Evolutionary conservation across 2,113 vertebrate species (phyloP).

Genomic region (Callopanchax toddi): DNA sequence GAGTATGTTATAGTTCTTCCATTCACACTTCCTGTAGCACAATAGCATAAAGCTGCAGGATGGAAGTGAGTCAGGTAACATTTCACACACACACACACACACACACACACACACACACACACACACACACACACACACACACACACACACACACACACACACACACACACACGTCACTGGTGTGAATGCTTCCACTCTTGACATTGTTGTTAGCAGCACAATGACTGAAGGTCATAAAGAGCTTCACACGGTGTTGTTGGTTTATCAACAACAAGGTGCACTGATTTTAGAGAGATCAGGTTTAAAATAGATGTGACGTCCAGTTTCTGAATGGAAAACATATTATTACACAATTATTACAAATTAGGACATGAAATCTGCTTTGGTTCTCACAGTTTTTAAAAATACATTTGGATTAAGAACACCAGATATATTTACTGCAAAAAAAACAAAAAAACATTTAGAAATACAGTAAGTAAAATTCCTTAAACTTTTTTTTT

Average conservation of each 20-base stretch:
- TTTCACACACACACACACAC: constrained; percentile 14
- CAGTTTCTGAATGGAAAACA: too few species aligned
- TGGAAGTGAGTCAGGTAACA: constrained; percentile 34
- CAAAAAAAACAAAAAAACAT: too few species aligned
- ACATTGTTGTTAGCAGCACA: constrained; percentile 3
- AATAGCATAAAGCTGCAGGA: constrained; percentile 22
- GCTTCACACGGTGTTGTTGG: background rate
- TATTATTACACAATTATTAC: too few species aligned
- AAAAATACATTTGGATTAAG: too few species aligned
- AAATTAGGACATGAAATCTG: too few species aligned
- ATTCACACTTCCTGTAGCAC: background rate
- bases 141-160: too few species aligned
- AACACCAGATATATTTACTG: too few species aligned
- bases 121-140: too few species aligned
- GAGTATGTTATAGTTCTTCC: background rate
- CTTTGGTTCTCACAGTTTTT: too few species aligned
- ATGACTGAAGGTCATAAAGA: background rate
- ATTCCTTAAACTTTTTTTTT: background rate
- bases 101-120: too few species aligned
- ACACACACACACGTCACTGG: constrained; percentile 4
- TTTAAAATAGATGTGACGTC: background rate
- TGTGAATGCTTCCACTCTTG: constrained; percentile 8
- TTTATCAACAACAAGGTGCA: background rate
- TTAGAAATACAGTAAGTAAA: too few species aligned
- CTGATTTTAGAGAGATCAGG: background rate